phyloP scores from a whole-genome alignment of 2,797 vertebrate genomes.

The Pangasius krempfi region DNA sequence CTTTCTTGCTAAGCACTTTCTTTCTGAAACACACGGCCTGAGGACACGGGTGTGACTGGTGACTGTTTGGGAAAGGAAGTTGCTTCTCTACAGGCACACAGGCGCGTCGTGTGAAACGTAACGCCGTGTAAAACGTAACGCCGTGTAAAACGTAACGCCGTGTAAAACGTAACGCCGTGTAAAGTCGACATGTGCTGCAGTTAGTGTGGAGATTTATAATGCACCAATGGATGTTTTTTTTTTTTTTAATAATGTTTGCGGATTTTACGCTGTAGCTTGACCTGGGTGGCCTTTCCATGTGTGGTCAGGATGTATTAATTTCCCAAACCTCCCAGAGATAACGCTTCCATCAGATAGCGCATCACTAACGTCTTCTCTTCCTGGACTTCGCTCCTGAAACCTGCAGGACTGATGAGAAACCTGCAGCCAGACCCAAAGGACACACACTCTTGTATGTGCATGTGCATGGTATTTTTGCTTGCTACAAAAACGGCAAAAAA shows the following conservation, averaged over 20 bases:
- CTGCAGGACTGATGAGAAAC: neutral
- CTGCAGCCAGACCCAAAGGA: neutral
- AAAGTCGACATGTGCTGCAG: conserved; percentile 34
- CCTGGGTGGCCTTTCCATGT: neutral
- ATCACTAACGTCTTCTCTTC: neutral
- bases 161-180: conserved; percentile 69
- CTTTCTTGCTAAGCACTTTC: neutral
- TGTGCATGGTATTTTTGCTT: neutral
- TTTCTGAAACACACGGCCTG: conserved; percentile 27
- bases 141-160: conserved; percentile 58
- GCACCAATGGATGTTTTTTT: conserved; percentile 12
- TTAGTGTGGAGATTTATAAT: conserved; percentile 55
- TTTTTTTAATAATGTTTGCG: conserved; percentile 1
- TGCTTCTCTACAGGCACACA: conserved; percentile 60
- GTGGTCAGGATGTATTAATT: conserved; percentile 13
- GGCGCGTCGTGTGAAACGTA: conserved; percentile 72
- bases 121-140: conserved; percentile 64
- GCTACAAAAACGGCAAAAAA: neutral
- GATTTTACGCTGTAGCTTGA: neutral
- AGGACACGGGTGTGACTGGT: conserved; percentile 51
- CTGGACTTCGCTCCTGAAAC: neutral
- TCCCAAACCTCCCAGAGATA: neutral
- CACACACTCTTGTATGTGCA: neutral
- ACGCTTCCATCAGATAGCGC: neutral
- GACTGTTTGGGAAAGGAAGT: conserved; percentile 68